A percentile compares a stretch with the other conserved stretches of the same genome.
phyloP scores from a whole-genome alignment of 1,140 invertebrate species.

The Achatina immaculata region DNA sequence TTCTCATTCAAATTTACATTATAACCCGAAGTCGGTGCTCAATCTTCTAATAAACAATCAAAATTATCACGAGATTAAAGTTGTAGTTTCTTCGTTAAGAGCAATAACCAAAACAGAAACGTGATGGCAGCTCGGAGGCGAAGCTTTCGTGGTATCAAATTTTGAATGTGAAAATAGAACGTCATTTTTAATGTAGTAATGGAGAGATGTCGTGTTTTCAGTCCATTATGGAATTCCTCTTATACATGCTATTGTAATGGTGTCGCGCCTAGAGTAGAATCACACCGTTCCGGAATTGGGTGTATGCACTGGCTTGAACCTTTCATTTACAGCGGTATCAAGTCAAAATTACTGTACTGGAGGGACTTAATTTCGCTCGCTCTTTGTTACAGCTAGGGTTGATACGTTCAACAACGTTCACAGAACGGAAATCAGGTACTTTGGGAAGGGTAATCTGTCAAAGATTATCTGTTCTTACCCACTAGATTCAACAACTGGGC shows the following conservation, averaged over 20 bases:
- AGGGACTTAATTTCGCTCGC: background rate
- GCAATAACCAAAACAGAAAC: too few species aligned
- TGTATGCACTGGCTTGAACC: background rate
- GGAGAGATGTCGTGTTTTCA: background rate
- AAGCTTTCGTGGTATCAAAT: too few species aligned
- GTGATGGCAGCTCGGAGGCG: too few species aligned
- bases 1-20: too few species aligned
- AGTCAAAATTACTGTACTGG: too few species aligned
- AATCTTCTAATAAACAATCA: too few species aligned
- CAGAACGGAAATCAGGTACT: background rate
- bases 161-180: background rate
- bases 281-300: background rate
- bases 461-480: too few species aligned
- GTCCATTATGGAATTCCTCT: background rate
- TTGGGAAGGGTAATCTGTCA: background rate
- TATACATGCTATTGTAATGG: background rate
- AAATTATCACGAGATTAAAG: too few species aligned
- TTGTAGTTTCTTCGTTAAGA: too few species aligned
- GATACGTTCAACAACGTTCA: background rate
- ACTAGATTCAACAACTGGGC: too few species aligned
- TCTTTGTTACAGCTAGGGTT: background rate
- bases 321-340: too few species aligned
- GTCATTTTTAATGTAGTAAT: background rate
- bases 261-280: background rate
- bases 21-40: too few species aligned